These are phyloP conservation scores for Heliocidaris tuberculata DNA, from an alignment of 35 echinoderm and acorn worm genomes.

Conservation along the genomic window DNA sequence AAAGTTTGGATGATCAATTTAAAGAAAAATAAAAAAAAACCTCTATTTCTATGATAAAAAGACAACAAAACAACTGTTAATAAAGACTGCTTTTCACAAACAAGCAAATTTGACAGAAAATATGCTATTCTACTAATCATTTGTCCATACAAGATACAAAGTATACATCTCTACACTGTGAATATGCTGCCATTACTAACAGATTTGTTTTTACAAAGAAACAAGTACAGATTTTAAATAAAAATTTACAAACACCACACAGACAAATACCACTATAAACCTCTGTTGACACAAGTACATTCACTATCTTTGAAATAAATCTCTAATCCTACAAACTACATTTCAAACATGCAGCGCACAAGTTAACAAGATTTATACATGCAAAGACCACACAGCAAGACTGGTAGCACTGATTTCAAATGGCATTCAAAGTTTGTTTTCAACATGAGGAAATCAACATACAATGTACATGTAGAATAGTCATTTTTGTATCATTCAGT, in stretches of 20 bases:
- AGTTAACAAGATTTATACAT: neutral
- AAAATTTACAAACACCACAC: neutral
- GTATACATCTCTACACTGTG: neutral
- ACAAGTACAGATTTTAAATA: neutral
- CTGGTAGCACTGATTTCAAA: constrained; percentile 3
- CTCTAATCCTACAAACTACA: neutral
- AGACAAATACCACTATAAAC: neutral
- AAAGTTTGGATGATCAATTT: too few relatives aligned
- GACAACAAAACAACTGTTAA: too few relatives aligned
- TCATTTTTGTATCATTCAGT: neutral
- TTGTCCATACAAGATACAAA: neutral
- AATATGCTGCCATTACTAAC: neutral
- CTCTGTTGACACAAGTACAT: neutral
- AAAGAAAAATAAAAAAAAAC: too few relatives aligned
- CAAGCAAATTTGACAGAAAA: neutral
- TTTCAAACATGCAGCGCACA: neutral
- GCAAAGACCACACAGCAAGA: neutral
- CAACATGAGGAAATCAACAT: neutral
- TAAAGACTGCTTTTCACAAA: too few relatives aligned
- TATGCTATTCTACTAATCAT: neutral
- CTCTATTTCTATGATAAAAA: too few relatives aligned
- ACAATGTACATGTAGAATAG: neutral
- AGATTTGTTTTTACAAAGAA: too few relatives aligned
- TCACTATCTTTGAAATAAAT: neutral
- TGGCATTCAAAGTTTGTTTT: neutral